Base-by-base conservation (phyloP, 2,888 invertebrate genomes). In the Mythimna ferrago region DNA sequence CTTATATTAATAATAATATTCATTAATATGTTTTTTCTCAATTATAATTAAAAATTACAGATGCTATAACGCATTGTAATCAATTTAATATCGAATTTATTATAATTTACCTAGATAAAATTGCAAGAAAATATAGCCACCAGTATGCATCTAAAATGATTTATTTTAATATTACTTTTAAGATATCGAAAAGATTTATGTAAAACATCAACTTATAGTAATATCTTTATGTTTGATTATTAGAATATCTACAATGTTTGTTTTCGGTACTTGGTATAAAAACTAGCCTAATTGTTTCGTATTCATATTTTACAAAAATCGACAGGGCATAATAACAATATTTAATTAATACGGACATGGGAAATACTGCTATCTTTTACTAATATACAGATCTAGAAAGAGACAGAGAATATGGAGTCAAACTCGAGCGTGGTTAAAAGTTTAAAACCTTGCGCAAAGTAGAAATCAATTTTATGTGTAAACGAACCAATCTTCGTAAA, bases 81-180 rank as follows among this genome's bases (percentile, higher is more conserved):
- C 21, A 69, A 19, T 48, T 70, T 35, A 14, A 10, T 41, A 21
- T 19, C 4, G 32, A 51, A 56, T 56, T 19, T 32, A 11, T 44
- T n/a, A 41, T 41, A 21, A 21, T 41, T 16, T 26, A 9, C 7
- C 41, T 44, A 35, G 14, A 10, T 61, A 51, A 53, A 19, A 51
- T 61, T 56, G 44, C 11, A 56, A 38, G 16, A 21, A 56, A 60
- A 35, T 38, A 58, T 53, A 2, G n/a, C 48, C 54, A 63, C 16
- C 72, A 69, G 68, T 68, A 58, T 60, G 65, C 63, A 56, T 41
- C 11, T 51, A 38, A 62, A 44, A 66, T 76, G n/a, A 35, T 53
- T 63, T 77, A 77, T 77, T 71, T 71, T 71, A 35, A 16, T 63
- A 68, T 80, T 53, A 3, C 65, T 81, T 81, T 44, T 62, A 61